phyloP scores from a whole-genome alignment of 2,797 vertebrate species.

The Sebastes nivosus region DNA sequence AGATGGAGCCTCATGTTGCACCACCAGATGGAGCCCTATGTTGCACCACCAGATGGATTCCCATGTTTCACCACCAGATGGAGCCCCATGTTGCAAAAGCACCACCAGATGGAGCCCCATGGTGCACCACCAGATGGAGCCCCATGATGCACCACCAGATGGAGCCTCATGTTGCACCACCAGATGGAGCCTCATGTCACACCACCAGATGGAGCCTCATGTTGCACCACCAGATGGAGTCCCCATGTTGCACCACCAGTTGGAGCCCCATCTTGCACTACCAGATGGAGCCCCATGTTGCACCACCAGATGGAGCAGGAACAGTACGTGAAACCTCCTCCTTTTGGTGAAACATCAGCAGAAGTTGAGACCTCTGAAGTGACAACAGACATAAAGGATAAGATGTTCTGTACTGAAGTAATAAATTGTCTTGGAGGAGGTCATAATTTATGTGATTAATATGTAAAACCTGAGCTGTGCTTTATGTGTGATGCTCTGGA shows the following conservation, averaged over 20 bases:
- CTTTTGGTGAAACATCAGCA: slow-evolving; percentile 33
- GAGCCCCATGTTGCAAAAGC: too few species aligned
- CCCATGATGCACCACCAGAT: fast-evolving
- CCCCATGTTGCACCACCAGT: slow-evolving; percentile 43
- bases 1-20: too few species aligned
- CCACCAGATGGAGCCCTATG: too few species aligned
- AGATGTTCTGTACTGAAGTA: slow-evolving; percentile 4
- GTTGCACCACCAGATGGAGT: too few species aligned
- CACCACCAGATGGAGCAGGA: slow-evolving; percentile 60
- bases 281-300: neutral
- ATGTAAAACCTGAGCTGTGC: slow-evolving; percentile 35
- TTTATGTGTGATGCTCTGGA: slow-evolving; percentile 35
- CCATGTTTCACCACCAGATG: too few species aligned
- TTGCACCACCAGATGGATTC: too few species aligned
- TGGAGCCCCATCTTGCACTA: too few species aligned
- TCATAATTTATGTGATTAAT: slow-evolving; percentile 34
- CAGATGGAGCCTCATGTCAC: too few species aligned
- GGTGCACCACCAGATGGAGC: too few species aligned
- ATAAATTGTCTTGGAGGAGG: neutral
- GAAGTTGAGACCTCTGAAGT: slow-evolving; percentile 27
- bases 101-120: too few species aligned
- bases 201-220: too few species aligned
- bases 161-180: too few species aligned
- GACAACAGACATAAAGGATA: slow-evolving; percentile 14
- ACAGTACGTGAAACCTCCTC: neutral